Evolutionary conservation across 2,888 invertebrate genomes (phyloP).

Genomic region (Dicyrtomina minuta): DNA sequence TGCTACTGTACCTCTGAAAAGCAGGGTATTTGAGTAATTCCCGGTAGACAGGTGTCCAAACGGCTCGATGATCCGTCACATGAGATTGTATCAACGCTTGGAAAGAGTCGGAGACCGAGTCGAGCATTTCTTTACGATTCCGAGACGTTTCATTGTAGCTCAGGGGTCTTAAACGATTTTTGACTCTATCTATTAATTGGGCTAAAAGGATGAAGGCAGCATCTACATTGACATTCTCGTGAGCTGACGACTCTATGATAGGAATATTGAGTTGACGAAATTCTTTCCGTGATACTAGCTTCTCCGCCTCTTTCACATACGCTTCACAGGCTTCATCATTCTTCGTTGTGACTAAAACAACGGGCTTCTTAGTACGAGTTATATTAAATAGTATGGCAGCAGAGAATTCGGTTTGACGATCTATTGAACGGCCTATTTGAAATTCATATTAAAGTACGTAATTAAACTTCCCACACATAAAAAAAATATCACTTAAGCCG

Average conservation of each 20-base stretch:
- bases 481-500: too few relatives aligned
- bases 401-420: slow-evolving; percentile 77
- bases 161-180: slow-evolving; percentile 71
- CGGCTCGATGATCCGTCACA: slow-evolving; percentile 70
- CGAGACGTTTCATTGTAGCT: slow-evolving; percentile 82
- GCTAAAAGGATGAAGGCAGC: slow-evolving; percentile 85
- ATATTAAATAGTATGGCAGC: slow-evolving; percentile 81
- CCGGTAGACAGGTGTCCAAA: slow-evolving; percentile 65
- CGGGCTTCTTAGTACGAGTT: slow-evolving; percentile 90
- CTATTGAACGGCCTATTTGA: slow-evolving; percentile 50
- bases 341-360: slow-evolving; percentile 92
- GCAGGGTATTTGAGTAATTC: slow-evolving; percentile 53
- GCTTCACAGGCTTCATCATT: slow-evolving; percentile 89
- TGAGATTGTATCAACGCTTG: slow-evolving; percentile 81
- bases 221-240: slow-evolving; percentile 94
- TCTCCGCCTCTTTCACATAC: slow-evolving; percentile 84
- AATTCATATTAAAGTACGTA: slow-evolving; percentile 5
- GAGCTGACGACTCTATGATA: slow-evolving; percentile 90
- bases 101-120: slow-evolving; percentile 87
- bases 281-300: slow-evolving; percentile 83
- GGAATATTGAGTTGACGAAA: slow-evolving; percentile 79
- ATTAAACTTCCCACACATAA: neutral
- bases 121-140: slow-evolving; percentile 81
- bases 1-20: slow-evolving; percentile 53
- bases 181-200: slow-evolving; percentile 88